phyloP scores from a whole-genome alignment of 2,113 vertebrate genomes.

The Shinisaurus crocodilurus region DNA sequence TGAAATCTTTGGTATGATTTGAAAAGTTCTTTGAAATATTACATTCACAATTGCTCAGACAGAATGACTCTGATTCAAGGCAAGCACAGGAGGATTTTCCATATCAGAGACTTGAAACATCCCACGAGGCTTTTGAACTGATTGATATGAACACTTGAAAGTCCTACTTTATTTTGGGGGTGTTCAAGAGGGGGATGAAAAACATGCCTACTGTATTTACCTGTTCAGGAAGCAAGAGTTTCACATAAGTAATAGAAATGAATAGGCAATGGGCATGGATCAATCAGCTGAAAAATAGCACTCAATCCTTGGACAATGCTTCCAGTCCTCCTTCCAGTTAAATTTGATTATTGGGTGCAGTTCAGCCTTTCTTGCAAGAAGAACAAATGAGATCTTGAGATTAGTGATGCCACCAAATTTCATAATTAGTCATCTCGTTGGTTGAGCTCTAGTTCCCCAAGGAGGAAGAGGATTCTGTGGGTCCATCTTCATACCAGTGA shows the following conservation, averaged over 20 bases:
- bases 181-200: not conserved
- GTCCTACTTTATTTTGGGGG: no score
- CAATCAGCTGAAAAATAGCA: not conserved
- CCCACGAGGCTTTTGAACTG: not conserved
- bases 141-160: not conserved
- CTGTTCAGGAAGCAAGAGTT: not conserved
- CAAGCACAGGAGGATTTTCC: not conserved
- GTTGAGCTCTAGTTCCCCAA: no score
- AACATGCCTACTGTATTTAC: not conserved
- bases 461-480: no score
- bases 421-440: no score
- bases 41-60: not conserved
- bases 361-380: no score
- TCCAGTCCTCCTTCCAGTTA: not conserved
- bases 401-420: no score
- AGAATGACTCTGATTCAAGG: not conserved
- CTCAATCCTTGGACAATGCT: not conserved
- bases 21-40: slow-evolving; percentile 1
- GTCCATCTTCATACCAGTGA: no score
- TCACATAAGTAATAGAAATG: not conserved
- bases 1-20: not conserved
- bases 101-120: not conserved
- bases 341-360: no score
- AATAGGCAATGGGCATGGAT: not conserved
- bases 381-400: no score